phyloP scores from a whole-genome alignment of 2,797 vertebrate genomes.

The Halcyon smyrnensis region DNA sequence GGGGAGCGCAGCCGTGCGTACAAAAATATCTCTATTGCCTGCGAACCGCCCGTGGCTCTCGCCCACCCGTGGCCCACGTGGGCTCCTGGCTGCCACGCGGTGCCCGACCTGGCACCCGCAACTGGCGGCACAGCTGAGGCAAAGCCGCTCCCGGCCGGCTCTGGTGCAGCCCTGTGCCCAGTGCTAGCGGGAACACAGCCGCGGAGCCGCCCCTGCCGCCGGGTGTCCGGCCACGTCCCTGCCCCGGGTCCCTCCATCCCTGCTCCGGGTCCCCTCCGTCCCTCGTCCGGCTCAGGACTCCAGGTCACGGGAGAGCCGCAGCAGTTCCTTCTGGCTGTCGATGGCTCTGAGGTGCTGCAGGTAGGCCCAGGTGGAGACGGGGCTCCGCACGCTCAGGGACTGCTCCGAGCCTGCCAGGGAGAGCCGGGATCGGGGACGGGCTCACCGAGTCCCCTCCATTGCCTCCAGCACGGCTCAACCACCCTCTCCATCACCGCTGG shows the following conservation, averaged over 20 bases:
- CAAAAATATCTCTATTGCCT: conserved; percentile 50
- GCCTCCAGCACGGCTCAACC: accelerated
- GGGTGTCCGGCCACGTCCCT: no score
- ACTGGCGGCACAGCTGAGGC: no score
- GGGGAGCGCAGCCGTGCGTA: neutral
- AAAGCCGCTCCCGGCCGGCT: no score
- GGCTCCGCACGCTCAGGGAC: conserved; percentile 81
- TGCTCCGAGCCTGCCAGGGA: conserved; percentile 86
- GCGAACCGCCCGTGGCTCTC: neutral
- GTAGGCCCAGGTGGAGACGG: conserved; percentile 84
- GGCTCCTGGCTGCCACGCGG: neutral
- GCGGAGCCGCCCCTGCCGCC: neutral
- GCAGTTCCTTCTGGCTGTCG: conserved; percentile 92
- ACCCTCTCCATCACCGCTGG: neutral
- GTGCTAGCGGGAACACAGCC: neutral
- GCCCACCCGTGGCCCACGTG: accelerated
- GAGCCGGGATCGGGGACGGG: accelerated
- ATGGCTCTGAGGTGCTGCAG: conserved; percentile 92
- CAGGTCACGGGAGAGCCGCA: conserved; percentile 87
- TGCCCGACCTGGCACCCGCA: no score
- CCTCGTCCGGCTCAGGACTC: conserved; percentile 77
- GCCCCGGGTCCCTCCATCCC: no score
- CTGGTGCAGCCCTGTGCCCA: no score
- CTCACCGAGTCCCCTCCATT: neutral
- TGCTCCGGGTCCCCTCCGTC: no score